These are phyloP conservation scores for Cynopterus brachyotis DNA, from an alignment of 2,113 vertebrate species.

Conservation along the genomic window DNA sequence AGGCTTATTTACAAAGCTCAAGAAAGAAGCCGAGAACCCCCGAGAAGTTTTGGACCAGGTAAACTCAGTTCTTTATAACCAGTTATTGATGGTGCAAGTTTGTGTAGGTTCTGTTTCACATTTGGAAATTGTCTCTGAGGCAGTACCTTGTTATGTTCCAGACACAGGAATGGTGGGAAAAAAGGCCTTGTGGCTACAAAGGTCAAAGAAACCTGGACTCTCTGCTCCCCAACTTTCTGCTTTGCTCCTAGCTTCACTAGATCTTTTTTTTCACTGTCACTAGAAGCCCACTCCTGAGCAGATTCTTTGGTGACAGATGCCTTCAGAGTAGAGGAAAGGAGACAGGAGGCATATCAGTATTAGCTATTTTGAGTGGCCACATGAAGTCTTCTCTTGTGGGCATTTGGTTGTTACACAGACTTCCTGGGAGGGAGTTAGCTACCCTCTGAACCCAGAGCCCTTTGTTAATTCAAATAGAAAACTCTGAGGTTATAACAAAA, in stretches of 20 bases:
- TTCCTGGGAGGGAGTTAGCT: background rate
- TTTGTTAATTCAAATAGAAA: background rate
- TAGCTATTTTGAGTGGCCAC: background rate
- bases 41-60: constrained; percentile 98
- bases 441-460: background rate
- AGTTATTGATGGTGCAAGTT: background rate
- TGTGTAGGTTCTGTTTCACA: background rate
- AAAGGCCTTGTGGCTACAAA: background rate
- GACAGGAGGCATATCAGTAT: background rate
- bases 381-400: background rate
- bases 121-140: background rate
- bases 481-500: background rate
- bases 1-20: constrained; percentile 94
- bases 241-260: background rate
- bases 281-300: background rate
- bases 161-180: background rate
- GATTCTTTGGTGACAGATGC: background rate
- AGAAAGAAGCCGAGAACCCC: constrained; percentile 96
- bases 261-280: background rate
- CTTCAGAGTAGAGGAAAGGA: background rate
- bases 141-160: background rate
- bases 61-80: background rate
- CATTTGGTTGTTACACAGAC: background rate
- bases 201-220: background rate
- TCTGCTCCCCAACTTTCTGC: background rate